Conservation (phyloP, 53 echinoderm and acorn worm genomes). For the Luidia sarsii region DNA sequence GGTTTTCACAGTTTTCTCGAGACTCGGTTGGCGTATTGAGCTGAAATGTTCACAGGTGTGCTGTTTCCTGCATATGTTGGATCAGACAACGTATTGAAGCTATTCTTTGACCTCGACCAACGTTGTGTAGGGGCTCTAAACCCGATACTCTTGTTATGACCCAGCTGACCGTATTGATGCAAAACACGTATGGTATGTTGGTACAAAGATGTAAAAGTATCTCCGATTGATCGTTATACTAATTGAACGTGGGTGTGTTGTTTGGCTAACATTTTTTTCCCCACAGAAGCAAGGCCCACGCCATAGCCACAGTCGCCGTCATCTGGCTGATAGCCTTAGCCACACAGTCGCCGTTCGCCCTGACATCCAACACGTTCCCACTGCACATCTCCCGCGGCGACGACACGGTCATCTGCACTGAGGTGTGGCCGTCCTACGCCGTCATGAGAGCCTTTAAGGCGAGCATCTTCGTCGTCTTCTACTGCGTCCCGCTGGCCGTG, state of each 20-base stretch:
- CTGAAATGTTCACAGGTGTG: no score
- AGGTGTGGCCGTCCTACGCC: constrained; percentile 59
- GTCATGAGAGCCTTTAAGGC: constrained; percentile 60
- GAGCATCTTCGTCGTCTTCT: constrained; percentile 72
- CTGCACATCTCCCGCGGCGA: constrained; percentile 2
- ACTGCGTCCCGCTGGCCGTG: constrained; percentile 72
- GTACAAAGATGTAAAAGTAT: no score
- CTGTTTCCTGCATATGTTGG: no score
- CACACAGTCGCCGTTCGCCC: constrained; percentile 38
- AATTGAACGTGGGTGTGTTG: background rate
- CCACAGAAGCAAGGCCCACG: constrained; percentile 75
- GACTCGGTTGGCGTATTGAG: no score
- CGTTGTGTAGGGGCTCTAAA: no score
- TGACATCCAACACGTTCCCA: background rate
- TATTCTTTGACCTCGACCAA: no score
- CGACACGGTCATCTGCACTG: constrained; percentile 53
- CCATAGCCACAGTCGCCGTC: constrained; percentile 54
- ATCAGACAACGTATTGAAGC: no score
- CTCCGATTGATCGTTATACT: no score
- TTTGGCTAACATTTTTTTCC: background rate
- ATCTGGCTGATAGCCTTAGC: constrained; percentile 76
- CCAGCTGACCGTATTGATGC: no score
- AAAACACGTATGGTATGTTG: no score
- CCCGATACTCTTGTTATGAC: no score
- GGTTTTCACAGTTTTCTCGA: no score